These are phyloP conservation scores for Pseudachorutes palmiensis DNA, from an alignment of 1,140 invertebrate genomes.

Conservation along the genomic window DNA sequence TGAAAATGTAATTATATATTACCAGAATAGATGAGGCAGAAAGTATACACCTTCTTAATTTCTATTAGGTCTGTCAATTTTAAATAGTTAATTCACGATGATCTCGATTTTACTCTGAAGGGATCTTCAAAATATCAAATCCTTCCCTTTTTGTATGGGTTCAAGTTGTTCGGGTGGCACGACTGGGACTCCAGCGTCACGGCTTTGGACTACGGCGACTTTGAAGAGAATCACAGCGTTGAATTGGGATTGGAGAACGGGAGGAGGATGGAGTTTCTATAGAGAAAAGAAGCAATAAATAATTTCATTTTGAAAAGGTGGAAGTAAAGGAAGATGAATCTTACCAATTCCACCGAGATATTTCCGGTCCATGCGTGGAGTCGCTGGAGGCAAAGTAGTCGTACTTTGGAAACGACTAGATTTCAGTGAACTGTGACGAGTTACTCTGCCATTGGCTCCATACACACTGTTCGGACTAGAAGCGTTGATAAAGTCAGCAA, in stretches of 20 bases:
- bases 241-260: slow-evolving; percentile 16
- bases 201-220: slow-evolving; percentile 23
- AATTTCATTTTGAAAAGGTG: neutral
- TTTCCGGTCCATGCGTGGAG: slow-evolving; percentile 33
- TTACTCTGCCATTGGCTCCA: slow-evolving; percentile 24
- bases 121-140: no score
- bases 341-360: slow-evolving; percentile 15
- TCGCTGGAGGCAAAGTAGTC: slow-evolving; percentile 33
- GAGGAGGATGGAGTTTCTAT: slow-evolving; percentile 12
- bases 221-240: slow-evolving; percentile 36
- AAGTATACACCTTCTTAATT: no score
- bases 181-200: no score
- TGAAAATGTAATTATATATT: no score
- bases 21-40: no score
- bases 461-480: slow-evolving; percentile 29
- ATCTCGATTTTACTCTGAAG: no score
- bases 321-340: neutral
- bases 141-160: no score
- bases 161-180: no score
- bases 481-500: slow-evolving; percentile 93
- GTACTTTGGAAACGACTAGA: slow-evolving; percentile 31
- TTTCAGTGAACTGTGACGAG: slow-evolving; percentile 36
- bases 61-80: no score
- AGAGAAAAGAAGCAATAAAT: neutral
- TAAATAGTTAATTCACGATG: no score